Percentiles rank a stretch among this genome's conserved stretches.
These are phyloP conservation scores for Caradrina kadenii DNA, from an alignment of 2,888 invertebrate species.

Conservation along the genomic window DNA sequence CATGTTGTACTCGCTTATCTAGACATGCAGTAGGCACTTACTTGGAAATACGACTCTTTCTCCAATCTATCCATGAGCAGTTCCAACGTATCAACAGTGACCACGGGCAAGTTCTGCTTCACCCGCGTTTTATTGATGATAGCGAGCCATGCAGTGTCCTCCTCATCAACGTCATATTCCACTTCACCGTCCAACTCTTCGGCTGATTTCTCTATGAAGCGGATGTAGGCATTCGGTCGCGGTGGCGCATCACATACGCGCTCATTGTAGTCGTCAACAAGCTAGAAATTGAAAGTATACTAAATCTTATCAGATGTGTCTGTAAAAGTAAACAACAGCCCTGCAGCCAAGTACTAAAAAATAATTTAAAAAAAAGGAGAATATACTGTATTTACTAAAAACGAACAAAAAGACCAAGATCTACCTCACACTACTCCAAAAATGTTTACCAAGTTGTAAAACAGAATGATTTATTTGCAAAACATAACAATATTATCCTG, in stretches of 20 bases:
- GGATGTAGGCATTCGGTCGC: constrained; percentile 96
- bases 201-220: constrained; percentile 98
- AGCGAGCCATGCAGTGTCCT: constrained; percentile 98
- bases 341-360: too few species aligned
- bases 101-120: constrained; percentile 92
- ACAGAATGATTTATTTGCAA: too few species aligned
- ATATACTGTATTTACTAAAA: too few species aligned
- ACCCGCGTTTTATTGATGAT: constrained; percentile 96
- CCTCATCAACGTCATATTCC: constrained; percentile 99
- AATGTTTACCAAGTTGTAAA: too few species aligned
- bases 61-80: constrained; percentile 99
- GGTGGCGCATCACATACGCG: constrained; percentile 95
- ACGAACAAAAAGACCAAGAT: too few species aligned
- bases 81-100: constrained; percentile 97
- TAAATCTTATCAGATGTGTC: too few species aligned
- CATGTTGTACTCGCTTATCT: too few species aligned
- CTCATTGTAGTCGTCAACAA: constrained; percentile 93
- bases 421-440: too few species aligned
- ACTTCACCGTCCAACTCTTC: constrained; percentile 98
- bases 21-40: constrained; percentile 67
- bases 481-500: too few species aligned
- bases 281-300: constrained; percentile 65
- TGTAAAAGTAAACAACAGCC: too few species aligned
- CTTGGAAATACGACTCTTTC: constrained; percentile 99
- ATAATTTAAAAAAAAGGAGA: too few species aligned